phyloP scores from a whole-genome alignment of 1,140 invertebrate genomes.

The Saxidomus purpurata region DNA sequence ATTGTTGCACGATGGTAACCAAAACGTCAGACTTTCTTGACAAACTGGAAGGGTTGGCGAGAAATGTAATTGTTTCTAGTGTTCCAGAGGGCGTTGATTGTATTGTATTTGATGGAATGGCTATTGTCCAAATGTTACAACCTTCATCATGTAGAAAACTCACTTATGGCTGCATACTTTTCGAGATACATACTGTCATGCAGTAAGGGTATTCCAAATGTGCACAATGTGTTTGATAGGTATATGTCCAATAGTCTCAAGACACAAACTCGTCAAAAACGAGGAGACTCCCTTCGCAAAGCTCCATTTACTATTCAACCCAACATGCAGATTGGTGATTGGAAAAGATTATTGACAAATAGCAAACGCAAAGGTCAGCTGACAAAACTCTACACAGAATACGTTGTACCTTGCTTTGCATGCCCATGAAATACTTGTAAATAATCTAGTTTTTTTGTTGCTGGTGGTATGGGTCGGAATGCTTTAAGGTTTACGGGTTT shows the following conservation, averaged over 20 bases:
- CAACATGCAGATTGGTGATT: too few species aligned
- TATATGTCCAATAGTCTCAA: background rate
- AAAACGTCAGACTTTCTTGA: constrained; percentile 11
- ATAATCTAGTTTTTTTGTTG: too few species aligned
- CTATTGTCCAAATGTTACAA: constrained; percentile 19
- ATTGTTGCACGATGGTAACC: background rate
- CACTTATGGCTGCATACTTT: constrained; percentile 13
- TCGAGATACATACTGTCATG: background rate
- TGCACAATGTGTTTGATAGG: constrained; percentile 17
- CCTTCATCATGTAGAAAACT: background rate
- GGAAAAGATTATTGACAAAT: too few species aligned
- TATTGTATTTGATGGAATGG: constrained; percentile 39
- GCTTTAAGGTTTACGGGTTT: too few species aligned
- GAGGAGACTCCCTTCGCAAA: background rate
- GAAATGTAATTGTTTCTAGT: background rate
- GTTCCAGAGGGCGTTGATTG: background rate
- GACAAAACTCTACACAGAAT: too few species aligned
- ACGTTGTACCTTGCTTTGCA: background rate
- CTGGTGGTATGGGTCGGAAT: too few species aligned
- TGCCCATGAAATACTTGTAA: background rate
- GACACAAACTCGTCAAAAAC: background rate
- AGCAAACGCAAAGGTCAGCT: background rate
- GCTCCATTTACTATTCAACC: background rate
- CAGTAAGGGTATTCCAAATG: background rate
- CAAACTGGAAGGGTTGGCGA: constrained; percentile 6